A percentile compares a stretch with the other conserved stretches of the same genome.
Evolutionary conservation across 64 coral and sea anemone species (phyloP).

Genomic region (Actinia tenebrosa): DNA sequence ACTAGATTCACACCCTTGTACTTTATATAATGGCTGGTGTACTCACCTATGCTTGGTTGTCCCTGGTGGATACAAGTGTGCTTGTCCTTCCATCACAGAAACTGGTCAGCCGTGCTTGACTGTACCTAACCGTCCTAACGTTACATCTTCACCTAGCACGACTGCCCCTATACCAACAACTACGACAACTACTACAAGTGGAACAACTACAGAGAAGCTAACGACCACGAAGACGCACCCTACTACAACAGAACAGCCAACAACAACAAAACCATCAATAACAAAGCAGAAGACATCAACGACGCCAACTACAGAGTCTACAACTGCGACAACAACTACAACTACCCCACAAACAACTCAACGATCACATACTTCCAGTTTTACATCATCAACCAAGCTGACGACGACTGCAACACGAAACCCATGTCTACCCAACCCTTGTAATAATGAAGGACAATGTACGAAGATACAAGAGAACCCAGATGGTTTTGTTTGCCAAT

Average conservation of each 20-base stretch:
- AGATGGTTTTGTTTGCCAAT: neutral
- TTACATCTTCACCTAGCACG: neutral
- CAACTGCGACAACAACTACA: too few species aligned
- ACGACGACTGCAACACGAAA: neutral
- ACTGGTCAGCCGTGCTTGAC: neutral
- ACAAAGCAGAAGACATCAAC: too few species aligned
- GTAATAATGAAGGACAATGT: neutral
- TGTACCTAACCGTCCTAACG: conserved; percentile 7
- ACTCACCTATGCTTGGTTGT: neutral
- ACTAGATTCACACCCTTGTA: conserved; percentile 1
- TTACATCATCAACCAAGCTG: too few species aligned
- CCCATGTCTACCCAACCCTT: neutral
- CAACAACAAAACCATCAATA: too few species aligned
- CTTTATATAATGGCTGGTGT: neutral
- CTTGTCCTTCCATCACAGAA: neutral
- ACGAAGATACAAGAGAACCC: neutral
- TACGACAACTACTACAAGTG: neutral
- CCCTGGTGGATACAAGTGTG: neutral
- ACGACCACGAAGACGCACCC: neutral
- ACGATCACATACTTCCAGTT: too few species aligned
- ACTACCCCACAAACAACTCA: too few species aligned
- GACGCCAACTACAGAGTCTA: too few species aligned
- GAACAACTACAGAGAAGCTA: neutral
- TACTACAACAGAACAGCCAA: neutral
- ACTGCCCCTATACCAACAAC: neutral